Conservation (phyloP, 2,888 invertebrate genomes). For the Xestia sexstrigata region DNA sequence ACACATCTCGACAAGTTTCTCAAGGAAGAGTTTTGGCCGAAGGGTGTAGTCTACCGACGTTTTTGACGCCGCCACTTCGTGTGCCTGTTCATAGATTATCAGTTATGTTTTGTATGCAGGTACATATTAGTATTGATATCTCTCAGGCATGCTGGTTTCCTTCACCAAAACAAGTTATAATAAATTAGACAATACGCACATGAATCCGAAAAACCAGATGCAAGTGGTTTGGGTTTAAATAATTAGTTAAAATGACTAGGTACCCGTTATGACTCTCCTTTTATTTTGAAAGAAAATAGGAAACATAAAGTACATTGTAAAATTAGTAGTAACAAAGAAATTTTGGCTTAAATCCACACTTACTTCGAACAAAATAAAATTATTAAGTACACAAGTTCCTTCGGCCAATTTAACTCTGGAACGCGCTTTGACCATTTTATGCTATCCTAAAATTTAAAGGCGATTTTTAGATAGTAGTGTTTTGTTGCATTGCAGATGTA, state of each 20-base stretch:
- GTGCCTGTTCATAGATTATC: too few species aligned
- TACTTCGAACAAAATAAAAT: not conserved
- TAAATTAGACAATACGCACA: too few species aligned
- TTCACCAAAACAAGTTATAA: too few species aligned
- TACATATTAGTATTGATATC: too few species aligned
- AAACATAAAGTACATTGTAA: not conserved
- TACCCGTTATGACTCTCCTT: not conserved
- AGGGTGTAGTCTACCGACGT: too few species aligned
- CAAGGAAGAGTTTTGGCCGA: too few species aligned
- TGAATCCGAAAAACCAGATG: too few species aligned
- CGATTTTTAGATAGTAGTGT: not conserved
- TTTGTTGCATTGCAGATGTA: not conserved
- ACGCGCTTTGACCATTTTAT: constrained; percentile 4
- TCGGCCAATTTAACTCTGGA: not conserved
- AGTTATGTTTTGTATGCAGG: too few species aligned
- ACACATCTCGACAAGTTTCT: too few species aligned
- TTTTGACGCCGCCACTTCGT: too few species aligned
- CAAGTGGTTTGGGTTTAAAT: not conserved
- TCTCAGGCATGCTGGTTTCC: too few species aligned
- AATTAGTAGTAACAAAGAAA: not conserved
- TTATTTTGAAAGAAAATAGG: not conserved
- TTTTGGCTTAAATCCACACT: constrained; percentile 2
- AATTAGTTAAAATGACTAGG: not conserved
- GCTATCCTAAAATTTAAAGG: constrained; percentile 38
- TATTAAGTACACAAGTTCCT: constrained; percentile 25